Percentiles rank a stretch among this genome's conserved stretches.
Evolutionary conservation across 1,140 invertebrate genomes (phyloP).

Genomic region (Dolichoris vasculosae): DNA sequence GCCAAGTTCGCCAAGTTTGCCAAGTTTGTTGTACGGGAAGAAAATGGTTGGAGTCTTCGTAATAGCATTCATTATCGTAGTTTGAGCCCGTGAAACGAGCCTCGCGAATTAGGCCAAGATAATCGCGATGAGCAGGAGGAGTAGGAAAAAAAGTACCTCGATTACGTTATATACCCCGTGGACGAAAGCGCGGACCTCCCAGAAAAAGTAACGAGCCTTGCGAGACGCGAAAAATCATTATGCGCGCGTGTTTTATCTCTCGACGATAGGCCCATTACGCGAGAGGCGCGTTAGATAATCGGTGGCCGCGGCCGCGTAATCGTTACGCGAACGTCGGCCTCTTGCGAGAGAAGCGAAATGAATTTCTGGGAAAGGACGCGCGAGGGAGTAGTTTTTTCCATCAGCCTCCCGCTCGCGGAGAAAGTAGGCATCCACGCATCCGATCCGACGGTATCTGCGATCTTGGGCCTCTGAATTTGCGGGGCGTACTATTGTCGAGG

Average conservation of each 20-base stretch:
- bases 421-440: slow-evolving; percentile 53
- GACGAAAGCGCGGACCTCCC: neutral
- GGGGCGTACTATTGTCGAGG: too few species aligned
- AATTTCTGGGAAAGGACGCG: slow-evolving; percentile 48
- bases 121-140: neutral
- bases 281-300: slow-evolving; percentile 53
- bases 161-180: neutral
- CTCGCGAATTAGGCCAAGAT: neutral
- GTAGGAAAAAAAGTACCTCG: neutral
- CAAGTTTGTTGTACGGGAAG: neutral
- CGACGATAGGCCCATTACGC: slow-evolving; percentile 3
- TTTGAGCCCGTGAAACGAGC: neutral
- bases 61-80: neutral
- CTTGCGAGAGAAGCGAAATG: slow-evolving; percentile 7
- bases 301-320: slow-evolving; percentile 51
- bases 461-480: too few species aligned
- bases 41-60: neutral
- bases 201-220: neutral
- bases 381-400: neutral
- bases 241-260: neutral
- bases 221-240: neutral
- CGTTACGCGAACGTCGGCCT: slow-evolving; percentile 44
- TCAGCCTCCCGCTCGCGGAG: slow-evolving; percentile 39
- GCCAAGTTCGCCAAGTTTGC: neutral
- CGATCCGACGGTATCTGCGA: neutral